Base-by-base conservation (phyloP, 2,888 invertebrate species). In the Drosophila subsilvestris region DNA sequence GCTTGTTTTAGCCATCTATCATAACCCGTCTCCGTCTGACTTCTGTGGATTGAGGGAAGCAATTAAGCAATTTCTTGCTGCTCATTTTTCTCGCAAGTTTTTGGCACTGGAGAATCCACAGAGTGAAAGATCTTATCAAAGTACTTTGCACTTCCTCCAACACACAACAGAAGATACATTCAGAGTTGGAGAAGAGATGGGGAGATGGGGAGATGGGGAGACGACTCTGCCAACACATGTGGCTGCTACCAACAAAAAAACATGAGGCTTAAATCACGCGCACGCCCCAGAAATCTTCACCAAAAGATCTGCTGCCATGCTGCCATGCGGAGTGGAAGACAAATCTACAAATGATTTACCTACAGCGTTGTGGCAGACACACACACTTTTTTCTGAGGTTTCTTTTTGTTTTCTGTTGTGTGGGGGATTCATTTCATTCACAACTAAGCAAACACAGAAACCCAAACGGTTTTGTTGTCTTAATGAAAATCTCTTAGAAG, bases 261-360 rank as follows among this genome's bases (percentile, higher is more conserved):
- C 37, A 37, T 14, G 37, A 37, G n/a, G 78, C 80, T 84, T 79
- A 58, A 84, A 80, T 80, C 85, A 84, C 76, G 87, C 76, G 71
- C 83, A 86, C 80, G 83, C 87, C 87, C 78, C 78, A 37, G 71
- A 71, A 76, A 84, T 84, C 83, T 84, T 49, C 75, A 57, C 68
- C 73, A 65, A 78, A 76, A 86, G 37, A 37, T 37, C 37, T 37
- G 6, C 37, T 14, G 12, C 32, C 81, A 79, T 59, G 53, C 63
- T 53, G 45, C 18, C 10, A 45, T 0, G 22, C 55, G 1, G 25
- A 37, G 37, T 62, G 66, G 80, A 81, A 84, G 85, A 87, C 87
- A 87, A 85, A 87, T 87, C 79, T 80, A 37, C 74, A 74, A 76
- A 87, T 87, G 88, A 85, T 85, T 85, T 85, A 85, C 85, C 85